Base-by-base conservation (phyloP, 2,888 invertebrate genomes). In the Schizotus pectinicornis region DNA sequence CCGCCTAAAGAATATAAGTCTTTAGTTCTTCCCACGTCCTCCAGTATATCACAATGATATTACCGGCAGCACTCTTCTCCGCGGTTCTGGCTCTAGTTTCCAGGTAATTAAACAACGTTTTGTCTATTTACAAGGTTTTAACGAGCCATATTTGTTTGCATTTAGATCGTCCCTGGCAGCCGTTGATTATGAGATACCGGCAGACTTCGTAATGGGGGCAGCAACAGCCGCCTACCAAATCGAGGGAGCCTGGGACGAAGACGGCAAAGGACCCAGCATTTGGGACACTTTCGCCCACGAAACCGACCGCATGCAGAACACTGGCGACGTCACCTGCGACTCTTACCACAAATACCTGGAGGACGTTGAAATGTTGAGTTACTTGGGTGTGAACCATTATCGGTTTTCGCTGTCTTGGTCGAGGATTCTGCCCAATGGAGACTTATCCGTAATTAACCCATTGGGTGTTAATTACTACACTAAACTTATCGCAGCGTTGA, bases 391-490 rank as follows among this genome's bases (percentile, higher is more conserved):
- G 1, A 31, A 61, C 22, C 52, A 50, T 31, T 62, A 62, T 39
- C 36, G 49, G 22, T 38, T 49, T 49, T 38, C 85, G 0, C 74
- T 86, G 14, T 83, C 87, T 57, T 89, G 89, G 88, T 74, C 87
- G 0, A 79, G 89, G 65, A 81, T 89, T 12, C 73, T 89, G 37
- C 87, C 88, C 0, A 81, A 78, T 46, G 88, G 51, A 3, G 74
- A 81, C 3, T 75, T 78, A 63, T 81, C 82, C 76, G 78, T 67
- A 55, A 76, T 87, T 35, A 88, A 87, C 73, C 80, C 81, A 81
- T 74, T 72, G 1, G 89, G 87, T 3, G 76, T 89, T 32, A 73
- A 79, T 39, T 88, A 87, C 76, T 89, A 89, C 77, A 82, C 81
- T 42, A 78, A 81, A 36, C 72, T 90, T 12, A 79, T 88, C 6